Evolutionary conservation across 2,888 invertebrate species (phyloP), one percentile per base, ranked within the genome.

Genomic region (Nowickia ferox): DNA sequence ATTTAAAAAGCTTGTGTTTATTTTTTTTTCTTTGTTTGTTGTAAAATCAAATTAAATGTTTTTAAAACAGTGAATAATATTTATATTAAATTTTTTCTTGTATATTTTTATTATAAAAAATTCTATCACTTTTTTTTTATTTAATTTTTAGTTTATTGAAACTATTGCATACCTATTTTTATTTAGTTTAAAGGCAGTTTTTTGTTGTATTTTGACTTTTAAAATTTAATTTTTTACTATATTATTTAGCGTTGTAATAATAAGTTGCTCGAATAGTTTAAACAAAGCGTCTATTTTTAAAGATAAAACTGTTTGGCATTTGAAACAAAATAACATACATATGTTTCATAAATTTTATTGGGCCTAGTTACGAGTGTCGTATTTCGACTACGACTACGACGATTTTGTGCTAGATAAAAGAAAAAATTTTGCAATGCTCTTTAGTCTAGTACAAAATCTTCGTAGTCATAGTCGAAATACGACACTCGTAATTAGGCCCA

Each of bases 101-200:
- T 46, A 51, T 82, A 75, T 61, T 63, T 82, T 74, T 69, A 63
- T 65, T 77, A 48, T 44, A n/a, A 55, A 61, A 61, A 80, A 57
- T 19, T 69, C 15, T 76, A 71, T 71, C 55, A 77, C 63, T 71
- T 61, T 69, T 75, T 69, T 5, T 77, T 76, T 65, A 51, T 71
- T 17, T 42, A 44, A 53, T 61, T 46, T 30, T 59, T 61, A 53
- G 17, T 59, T 46, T 65, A n/a, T 59, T 57, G 59, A 77, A 84
- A 71, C 53, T 77, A 84, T 83, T 86, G 71, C 80, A 79, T 72
- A n/a, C n/a, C n/a, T n/a, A 75, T 63, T 79, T 74, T 77, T 69
- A 42, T 65, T 69, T 51, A 42, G 9, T 82, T 82, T 65, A 59
- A 86, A 81, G 80, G 86, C 80, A 81, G 86, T 77, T 83, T 77